Evolutionary conservation across 2,113 vertebrate species (phyloP).

Genomic region (Calonectris borealis): DNA sequence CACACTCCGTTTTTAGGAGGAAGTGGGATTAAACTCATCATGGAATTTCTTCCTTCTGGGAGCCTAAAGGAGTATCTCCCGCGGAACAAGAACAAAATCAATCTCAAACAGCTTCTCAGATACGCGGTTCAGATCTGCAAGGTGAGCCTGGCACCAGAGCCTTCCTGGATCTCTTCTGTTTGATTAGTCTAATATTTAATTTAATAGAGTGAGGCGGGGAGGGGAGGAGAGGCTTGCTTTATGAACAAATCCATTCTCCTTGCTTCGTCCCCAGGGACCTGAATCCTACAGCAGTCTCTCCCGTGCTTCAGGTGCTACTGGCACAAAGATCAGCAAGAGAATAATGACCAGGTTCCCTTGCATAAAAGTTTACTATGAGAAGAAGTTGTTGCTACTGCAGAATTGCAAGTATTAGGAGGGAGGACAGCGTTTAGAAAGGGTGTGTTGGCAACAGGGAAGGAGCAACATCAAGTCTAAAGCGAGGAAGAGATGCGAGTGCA

Average conservation of each 20-base stretch:
- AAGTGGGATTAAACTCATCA: slow-evolving; percentile 92
- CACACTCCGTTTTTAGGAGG: slow-evolving; percentile 75
- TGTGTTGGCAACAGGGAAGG: not conserved
- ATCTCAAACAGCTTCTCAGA: slow-evolving; percentile 83
- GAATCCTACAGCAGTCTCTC: not conserved
- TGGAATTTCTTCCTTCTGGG: slow-evolving; percentile 96
- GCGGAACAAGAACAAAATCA: slow-evolving; percentile 84
- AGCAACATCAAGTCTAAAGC: rapidly evolving
- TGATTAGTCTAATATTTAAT: too few species aligned
- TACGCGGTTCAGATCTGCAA: slow-evolving; percentile 92
- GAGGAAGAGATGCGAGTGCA: not conserved
- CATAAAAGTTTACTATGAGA: rapidly evolving
- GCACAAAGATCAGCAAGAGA: not conserved
- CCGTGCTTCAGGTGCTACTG: rapidly evolving
- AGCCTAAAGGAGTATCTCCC: slow-evolving; percentile 97
- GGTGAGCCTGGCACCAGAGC: slow-evolving; percentile 71
- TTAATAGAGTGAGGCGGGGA: too few species aligned
- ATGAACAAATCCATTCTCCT: not conserved
- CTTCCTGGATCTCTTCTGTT: not conserved
- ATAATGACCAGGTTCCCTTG: not conserved
- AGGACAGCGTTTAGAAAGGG: not conserved
- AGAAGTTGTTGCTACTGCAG: not conserved
- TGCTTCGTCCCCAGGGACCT: not conserved
- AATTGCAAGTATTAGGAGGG: not conserved
- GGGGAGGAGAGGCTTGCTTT: too few species aligned